Percentiles rank a stretch among this genome's conserved stretches.
Evolutionary conservation across 1,140 invertebrate genomes (phyloP).

Genomic region (Leguminivora glycinivorella): DNA sequence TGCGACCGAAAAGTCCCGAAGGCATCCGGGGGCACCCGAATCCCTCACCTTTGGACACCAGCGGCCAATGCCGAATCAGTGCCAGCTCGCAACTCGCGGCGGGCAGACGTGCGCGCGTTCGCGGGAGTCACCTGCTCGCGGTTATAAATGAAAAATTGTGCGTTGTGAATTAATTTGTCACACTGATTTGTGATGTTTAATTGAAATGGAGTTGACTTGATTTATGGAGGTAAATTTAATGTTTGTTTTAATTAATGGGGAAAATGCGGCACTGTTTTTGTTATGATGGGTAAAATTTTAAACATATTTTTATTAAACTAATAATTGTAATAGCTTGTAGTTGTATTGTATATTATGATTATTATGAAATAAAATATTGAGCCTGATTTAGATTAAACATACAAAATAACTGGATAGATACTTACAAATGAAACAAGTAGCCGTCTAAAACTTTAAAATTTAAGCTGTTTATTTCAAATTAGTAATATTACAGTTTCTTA

Average conservation of each 20-base stretch:
- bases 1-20: conserved; percentile 57
- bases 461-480: too few species aligned
- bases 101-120: conserved; percentile 39
- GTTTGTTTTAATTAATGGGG: not conserved
- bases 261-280: not conserved
- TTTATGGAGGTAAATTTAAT: conserved; percentile 5
- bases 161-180: conserved; percentile 42
- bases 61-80: conserved; percentile 72
- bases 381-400: too few species aligned
- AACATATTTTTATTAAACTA: too few species aligned
- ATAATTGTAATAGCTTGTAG: too few species aligned
- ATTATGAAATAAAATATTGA: too few species aligned
- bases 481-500: too few species aligned
- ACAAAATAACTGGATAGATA: too few species aligned
- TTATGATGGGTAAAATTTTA: not conserved
- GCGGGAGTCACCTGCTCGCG: conserved; percentile 34
- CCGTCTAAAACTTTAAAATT: too few species aligned
- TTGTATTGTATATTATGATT: too few species aligned
- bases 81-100: conserved; percentile 48
- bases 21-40: conserved; percentile 51
- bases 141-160: conserved; percentile 49
- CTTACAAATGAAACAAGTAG: too few species aligned
- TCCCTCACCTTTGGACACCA: conserved; percentile 73
- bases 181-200: conserved; percentile 22
- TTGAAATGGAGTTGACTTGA: conserved; percentile 14